Conservation (phyloP, 2,113 vertebrate genomes). For the Amazona guildingii region DNA sequence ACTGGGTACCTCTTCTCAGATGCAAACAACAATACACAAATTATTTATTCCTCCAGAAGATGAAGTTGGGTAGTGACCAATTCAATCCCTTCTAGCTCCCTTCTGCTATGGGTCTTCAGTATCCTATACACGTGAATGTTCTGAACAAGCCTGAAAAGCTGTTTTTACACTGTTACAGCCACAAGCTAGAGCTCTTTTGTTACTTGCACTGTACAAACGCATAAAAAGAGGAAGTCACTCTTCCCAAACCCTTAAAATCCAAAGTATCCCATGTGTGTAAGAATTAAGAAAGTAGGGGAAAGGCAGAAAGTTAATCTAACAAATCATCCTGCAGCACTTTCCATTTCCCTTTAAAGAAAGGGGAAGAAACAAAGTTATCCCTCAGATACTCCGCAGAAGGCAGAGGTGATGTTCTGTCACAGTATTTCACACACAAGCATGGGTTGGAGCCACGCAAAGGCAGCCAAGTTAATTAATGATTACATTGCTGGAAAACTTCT, state of each 20-base stretch:
- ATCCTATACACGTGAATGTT: not conserved
- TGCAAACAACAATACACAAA: not conserved
- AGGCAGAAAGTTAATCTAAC: not conserved
- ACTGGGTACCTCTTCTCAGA: not conserved
- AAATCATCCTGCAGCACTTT: not conserved
- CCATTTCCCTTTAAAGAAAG: not conserved
- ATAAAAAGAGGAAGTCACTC: not conserved
- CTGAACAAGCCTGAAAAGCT: not conserved
- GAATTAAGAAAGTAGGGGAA: not conserved
- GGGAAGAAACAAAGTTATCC: not conserved
- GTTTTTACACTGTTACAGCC: not conserved
- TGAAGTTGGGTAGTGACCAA: not conserved
- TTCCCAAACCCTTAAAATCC: not conserved
- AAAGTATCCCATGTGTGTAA: not conserved
- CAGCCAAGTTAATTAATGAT: slow-evolving; percentile 68
- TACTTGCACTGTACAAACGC: not conserved
- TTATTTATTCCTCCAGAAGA: not conserved
- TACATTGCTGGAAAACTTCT: slow-evolving; percentile 68
- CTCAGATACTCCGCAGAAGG: not conserved
- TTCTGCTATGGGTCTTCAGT: not conserved
- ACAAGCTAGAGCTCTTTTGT: not conserved
- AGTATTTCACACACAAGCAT: slow-evolving; percentile 34
- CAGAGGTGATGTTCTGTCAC: slow-evolving; percentile 28
- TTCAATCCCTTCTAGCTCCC: not conserved
- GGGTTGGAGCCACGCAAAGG: slow-evolving; percentile 38